Base-by-base conservation (phyloP, 2,797 vertebrate genomes). In the Megaceryle alcyon region DNA sequence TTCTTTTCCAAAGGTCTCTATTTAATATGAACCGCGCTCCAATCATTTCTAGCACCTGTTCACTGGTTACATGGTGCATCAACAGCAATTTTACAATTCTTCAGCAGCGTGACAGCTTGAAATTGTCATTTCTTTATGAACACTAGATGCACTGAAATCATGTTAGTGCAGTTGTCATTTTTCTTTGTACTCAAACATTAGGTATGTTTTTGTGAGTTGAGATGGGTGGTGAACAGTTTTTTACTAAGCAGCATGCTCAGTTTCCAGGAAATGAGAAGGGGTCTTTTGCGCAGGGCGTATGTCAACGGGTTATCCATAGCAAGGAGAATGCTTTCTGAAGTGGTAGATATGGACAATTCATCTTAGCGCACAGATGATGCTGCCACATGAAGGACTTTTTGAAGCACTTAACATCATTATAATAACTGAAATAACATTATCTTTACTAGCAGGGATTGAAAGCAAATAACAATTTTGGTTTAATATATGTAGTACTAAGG, bases 31-130 rank as follows among this genome's bases (percentile, higher is more conserved):
- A 90, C 90, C 20, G 1, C 1, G 0, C 79, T 93, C 94, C 96
- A 96, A 93, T 96, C 93, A 88, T 75, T 94, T 85, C 94, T 78
- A 96, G 92, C 94, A 96, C 95, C 96, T 97, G 95, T 95, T 97
- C 96, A 14, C 84, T 81, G 76, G 81, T 92, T 96, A 60, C 95
- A 96, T 92, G 96, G 94, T 96, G 65, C 95, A 96, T 96, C 96
- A 94, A 78, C 94, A 91, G 91, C 91, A 95, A 97, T 96, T 96
- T 96, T n/a, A 88, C 92, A 71, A 85, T 91, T 96, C 92, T 69
- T 94, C 89, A 86, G 85, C 79, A 89, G 91, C 49, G 21, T 96
- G 94, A 96, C 96, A 97, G 92, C 92, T 94, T 95, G 87, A 94
- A 96, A 97, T 95, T 96, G 94, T 93, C 79, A 71, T 96, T 96